These are phyloP conservation scores for Cebidichthys violaceus DNA, from an alignment of 2,113 vertebrate genomes.

Conservation along the genomic window DNA sequence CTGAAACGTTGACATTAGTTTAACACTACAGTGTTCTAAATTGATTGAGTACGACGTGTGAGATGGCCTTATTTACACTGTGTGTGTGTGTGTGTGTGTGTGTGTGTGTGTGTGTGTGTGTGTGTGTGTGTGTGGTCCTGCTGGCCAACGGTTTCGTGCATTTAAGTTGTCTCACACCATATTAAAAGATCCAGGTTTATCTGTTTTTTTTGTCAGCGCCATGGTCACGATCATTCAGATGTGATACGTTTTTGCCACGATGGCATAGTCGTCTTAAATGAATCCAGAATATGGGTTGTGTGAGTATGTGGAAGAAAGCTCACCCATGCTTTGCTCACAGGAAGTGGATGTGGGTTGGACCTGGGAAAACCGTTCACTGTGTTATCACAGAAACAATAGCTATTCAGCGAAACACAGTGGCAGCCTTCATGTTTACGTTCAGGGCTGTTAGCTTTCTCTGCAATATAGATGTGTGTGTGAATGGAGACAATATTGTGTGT, in stretches of 20 bases:
- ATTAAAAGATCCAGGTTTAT: conserved; percentile 3
- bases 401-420: conserved; percentile 46
- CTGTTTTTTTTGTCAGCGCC: neutral
- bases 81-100: no score
- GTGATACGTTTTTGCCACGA: neutral
- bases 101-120: neutral
- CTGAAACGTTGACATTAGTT: neutral
- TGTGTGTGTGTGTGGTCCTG: neutral
- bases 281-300: conserved; percentile 25
- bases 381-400: conserved; percentile 60
- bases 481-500: neutral
- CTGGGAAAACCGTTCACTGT: conserved; percentile 52
- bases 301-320: conserved; percentile 32
- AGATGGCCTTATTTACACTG: conserved; percentile 2
- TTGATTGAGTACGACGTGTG: neutral
- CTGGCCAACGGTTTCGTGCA: neutral
- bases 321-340: conserved; percentile 51
- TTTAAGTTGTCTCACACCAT: neutral
- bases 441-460: conserved; percentile 36
- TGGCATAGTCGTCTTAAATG: conserved; percentile 1
- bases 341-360: conserved; percentile 63
- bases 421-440: conserved; percentile 49
- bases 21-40: neutral
- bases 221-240: neutral
- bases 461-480: conserved; percentile 6